phyloP scores from a whole-genome alignment of 2,113 vertebrate species.

The Pungitius pungitius region DNA sequence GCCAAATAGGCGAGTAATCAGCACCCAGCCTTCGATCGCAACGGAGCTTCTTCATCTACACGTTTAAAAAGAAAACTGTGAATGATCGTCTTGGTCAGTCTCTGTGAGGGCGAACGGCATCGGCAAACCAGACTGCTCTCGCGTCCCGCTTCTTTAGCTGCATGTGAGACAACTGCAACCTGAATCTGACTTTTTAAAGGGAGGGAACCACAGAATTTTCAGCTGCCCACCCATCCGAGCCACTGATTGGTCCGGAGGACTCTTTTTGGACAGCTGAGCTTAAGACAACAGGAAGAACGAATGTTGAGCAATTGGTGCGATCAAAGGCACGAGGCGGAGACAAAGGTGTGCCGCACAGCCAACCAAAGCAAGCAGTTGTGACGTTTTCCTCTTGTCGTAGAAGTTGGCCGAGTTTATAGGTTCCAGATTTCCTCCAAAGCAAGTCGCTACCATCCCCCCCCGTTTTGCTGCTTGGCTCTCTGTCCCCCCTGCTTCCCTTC shows the following conservation, averaged over 20 bases:
- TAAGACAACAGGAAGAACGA: slow-evolving; percentile 68
- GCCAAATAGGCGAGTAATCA: background rate
- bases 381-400: slow-evolving; percentile 77
- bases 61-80: slow-evolving; percentile 13
- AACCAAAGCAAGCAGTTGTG: slow-evolving; percentile 81
- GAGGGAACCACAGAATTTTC: slow-evolving; percentile 54
- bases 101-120: slow-evolving; percentile 33
- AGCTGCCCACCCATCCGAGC: slow-evolving; percentile 69
- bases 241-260: slow-evolving; percentile 69
- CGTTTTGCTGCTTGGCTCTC: slow-evolving; percentile 31
- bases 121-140: slow-evolving; percentile 30
- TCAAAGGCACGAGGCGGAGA: slow-evolving; percentile 71
- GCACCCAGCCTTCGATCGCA: background rate
- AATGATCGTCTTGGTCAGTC: slow-evolving; percentile 10
- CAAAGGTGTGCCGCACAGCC: slow-evolving; percentile 74
- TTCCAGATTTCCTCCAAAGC: slow-evolving; percentile 88
- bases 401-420: slow-evolving; percentile 87
- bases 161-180: slow-evolving; percentile 64
- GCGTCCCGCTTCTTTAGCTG: slow-evolving; percentile 45
- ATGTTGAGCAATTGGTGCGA: slow-evolving; percentile 62
- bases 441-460: slow-evolving; percentile 60
- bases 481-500: slow-evolving; percentile 6
- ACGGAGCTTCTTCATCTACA: slow-evolving; percentile 37
- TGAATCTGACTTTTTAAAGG: slow-evolving; percentile 79
- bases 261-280: slow-evolving; percentile 57